These are phyloP conservation scores for Maniola hyperantus DNA, from an alignment of 2,888 invertebrate species.

Conservation along the genomic window DNA sequence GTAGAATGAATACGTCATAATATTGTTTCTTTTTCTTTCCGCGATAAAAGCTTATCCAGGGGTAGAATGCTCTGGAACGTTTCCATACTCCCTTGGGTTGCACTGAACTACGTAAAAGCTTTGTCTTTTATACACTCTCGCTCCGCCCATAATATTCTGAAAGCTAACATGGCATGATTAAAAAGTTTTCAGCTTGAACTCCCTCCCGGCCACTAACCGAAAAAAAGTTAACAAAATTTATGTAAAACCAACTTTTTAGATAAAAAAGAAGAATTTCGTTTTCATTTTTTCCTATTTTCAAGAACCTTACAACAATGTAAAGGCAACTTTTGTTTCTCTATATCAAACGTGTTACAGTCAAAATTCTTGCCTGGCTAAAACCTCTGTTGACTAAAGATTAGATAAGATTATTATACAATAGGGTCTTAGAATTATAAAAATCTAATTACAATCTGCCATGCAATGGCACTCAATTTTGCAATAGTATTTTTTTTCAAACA, in stretches of 20 bases:
- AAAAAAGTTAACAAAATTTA: not conserved
- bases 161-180: slow-evolving; percentile 39
- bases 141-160: slow-evolving; percentile 39
- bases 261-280: not conserved
- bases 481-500: too few relatives aligned
- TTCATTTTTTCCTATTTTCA: too few relatives aligned
- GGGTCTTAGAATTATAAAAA: too few relatives aligned
- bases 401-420: too few relatives aligned
- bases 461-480: too few relatives aligned
- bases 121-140: slow-evolving; percentile 44
- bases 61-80: not conserved
- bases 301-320: not conserved
- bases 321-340: slow-evolving; percentile 4
- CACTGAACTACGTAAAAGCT: slow-evolving; percentile 44
- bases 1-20: not conserved
- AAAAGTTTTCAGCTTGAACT: slow-evolving; percentile 30
- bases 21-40: not conserved
- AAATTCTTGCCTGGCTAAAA: not conserved
- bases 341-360: not conserved
- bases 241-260: not conserved
- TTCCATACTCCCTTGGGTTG: slow-evolving; percentile 10
- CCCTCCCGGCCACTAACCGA: not conserved
- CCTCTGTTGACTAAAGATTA: not conserved
- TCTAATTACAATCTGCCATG: too few relatives aligned
- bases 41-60: slow-evolving; percentile 3